Evolutionary conservation across 1,140 invertebrate species (phyloP), one percentile per base, ranked within the genome.

Genomic region (Drosophila grimshawi): DNA sequence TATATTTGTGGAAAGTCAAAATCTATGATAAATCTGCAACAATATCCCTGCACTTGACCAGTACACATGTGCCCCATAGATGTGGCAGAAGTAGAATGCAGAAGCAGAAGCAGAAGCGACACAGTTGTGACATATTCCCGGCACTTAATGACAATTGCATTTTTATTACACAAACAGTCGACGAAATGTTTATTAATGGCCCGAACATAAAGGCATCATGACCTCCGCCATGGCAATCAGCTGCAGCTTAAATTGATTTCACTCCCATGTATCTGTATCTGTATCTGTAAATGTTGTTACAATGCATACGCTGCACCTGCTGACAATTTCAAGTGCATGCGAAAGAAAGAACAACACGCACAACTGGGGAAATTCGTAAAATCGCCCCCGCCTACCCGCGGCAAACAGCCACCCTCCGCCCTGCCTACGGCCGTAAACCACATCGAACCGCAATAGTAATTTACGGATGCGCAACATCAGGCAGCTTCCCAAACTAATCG

Each of bases 271-370:
- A 78, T 49, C 53, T 71, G 45, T 66, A 46, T 37, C 27, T 55
- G 57, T 43, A 19, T 27, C 29, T 74, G 62, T 80, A 56, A 64
- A 71, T 85, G 74, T 91, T 91, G 66, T 91, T 83, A 69, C 70
- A 91, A 56, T 72, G 85, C 75, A 72, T 73, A 73, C 66, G 73
- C 71, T 81, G 90, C 91, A 92, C 91, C 91, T 92, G 91, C 91
- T 92, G 91, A 91, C 91, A 92, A 92, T 92, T 91, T 92, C 88
- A 92, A 92, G 91, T 92, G 90, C 88, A 77, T 61, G 69, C 63
- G 51, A 76, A 63, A 66, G 53, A 70, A 89, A 76, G 52, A 76
- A 86, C 79, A 81, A 90, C 81, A 86, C 49, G 66, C 66, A 90
- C 82, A 86, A 86, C 85, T 86, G 82, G 79, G 75, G 62, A 67